Base-by-base conservation (phyloP, 2,888 invertebrate genomes). In the Aricia artaxerxes region DNA sequence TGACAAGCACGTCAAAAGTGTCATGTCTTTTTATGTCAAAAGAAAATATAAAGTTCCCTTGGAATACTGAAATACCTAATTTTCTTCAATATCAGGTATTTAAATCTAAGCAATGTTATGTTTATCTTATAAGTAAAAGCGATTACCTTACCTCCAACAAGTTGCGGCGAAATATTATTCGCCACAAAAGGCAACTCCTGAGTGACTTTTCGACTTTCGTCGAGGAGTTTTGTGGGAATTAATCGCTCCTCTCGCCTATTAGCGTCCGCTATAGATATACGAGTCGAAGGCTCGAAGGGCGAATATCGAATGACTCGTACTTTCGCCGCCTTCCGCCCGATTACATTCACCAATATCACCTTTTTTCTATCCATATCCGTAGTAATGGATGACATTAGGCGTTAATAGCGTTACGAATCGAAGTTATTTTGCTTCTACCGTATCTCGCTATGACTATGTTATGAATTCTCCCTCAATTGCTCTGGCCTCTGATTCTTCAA, bases 261-360 rank as follows among this genome's bases (percentile, higher is more conserved):
- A 69, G 69, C 13, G 69, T 35, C 16, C 69, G 69, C 35, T 69
- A 69, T 69, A 16, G 69, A 69, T 69, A 69, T 69, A 35, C 35
- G 69, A 69, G 64, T 69, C 11, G 4, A 31, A 69, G 64, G 13
- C 35, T 69, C 11, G 4, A 31, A 69, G 64, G 13, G 64, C 64
- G 64, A 31, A 35, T 13, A 69, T 69, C 69, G 35, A 16, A 69
- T 69, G 69, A 69, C 69, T 69, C 5, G 69, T 69, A 35, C 35
- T 69, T 69, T 69, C 13, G 35, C 69, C 69, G 35, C 35, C 35
- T 69, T 69, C 69, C 69, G 13, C 13, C 35, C 69, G 69, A 69
- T 69, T 69, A 69, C 69, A 69, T 69, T 69, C 69, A 38, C 69
- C 69, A 69, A 69, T 69, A 69, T 69, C 35, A 69, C 69, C 69